Evolutionary conservation across 2,113 vertebrate species (phyloP), one percentile per base, ranked within the genome.

Genomic region (Crocuta crocuta): DNA sequence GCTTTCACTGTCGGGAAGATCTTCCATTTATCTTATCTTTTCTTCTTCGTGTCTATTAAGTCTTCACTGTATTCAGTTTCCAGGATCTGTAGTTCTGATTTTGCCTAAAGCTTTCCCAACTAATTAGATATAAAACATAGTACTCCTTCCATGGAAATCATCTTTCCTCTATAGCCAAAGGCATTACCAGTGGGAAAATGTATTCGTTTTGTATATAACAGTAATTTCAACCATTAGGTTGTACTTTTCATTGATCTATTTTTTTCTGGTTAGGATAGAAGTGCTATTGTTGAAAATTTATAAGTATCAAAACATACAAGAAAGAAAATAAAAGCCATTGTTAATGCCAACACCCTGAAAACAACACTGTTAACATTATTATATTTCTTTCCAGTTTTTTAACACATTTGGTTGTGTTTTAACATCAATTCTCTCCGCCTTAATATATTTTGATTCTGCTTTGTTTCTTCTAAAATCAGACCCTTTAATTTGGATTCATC

Each of bases 91-190:
- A 84, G 55, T 79, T 84, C 81, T 94, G 74, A 87, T 90, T 96
- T 96, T 95, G 79, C 84, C 74, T 65, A 90, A 94, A 98, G 84
- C 65, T 50, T 96, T 83, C 43, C 78, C 89, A 84, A 81, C 95
- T 97, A 96, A 96, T 95, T 96, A 96, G 39, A 43, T 79, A 76
- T 92, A 76, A 97, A 96, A 89, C 28, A 95, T 23, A 65, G 19
- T 55, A 76, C 65, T 87, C 19, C 26, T 79, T 93, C 61, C 73
- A 61, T 84, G 73, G 23, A 93, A 97, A 96, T 87, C 48, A 39
- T 89, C 82, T 95, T 94, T 78, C 15, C 26, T 96, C 26, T 91
- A 55, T 91, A 93, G 94, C 94, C 83, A 89, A 86, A 84, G 66
- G 65, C 73, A 81, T 96, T 93, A 76, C 76, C 35, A 39, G 19